These are phyloP conservation scores for Oceanodroma tethys DNA, from an alignment of 2,113 vertebrate genomes.

Conservation along the genomic window DNA sequence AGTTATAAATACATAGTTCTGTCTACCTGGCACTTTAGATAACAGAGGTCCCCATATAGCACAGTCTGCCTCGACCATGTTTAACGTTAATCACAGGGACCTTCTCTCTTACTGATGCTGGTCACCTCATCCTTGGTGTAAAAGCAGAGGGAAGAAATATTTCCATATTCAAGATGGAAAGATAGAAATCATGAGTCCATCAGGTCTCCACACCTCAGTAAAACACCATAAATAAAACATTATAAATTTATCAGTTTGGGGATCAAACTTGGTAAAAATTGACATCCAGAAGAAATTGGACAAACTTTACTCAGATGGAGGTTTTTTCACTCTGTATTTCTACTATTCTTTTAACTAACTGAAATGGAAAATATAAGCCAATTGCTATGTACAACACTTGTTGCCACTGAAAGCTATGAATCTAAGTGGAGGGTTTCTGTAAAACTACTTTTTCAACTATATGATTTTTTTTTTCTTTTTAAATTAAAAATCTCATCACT, in stretches of 20 bases:
- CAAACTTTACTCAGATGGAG: background rate
- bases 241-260: background rate
- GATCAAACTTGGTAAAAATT: background rate
- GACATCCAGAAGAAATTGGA: background rate
- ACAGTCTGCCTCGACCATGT: background rate
- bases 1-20: background rate
- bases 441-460: background rate
- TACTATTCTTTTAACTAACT: background rate
- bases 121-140: background rate
- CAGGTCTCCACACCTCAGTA: background rate
- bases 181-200: background rate
- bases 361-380: background rate
- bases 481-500: background rate
- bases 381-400: background rate
- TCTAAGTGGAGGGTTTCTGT: background rate
- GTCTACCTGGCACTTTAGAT: conserved; percentile 26
- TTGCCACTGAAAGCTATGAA: background rate
- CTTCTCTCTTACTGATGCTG: background rate
- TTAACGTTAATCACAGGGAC: background rate
- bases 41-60: background rate
- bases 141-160: background rate
- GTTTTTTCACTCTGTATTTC: background rate
- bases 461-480: background rate
- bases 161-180: background rate
- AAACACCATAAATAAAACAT: background rate